Conservation (phyloP, 2,888 invertebrate species). For the Tiliacea aurago region DNA sequence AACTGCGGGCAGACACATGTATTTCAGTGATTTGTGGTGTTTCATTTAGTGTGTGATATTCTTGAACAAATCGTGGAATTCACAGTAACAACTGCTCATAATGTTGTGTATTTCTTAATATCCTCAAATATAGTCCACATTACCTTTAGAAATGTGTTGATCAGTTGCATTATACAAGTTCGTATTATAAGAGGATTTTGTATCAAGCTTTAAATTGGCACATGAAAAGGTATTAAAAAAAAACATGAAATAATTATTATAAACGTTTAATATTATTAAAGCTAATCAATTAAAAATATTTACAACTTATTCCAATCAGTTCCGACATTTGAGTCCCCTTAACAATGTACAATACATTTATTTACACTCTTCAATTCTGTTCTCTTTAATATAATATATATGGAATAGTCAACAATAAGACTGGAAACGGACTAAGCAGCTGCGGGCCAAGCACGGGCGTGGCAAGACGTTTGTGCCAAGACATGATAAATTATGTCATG, state of each 20-base stretch:
- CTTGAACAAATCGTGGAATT: neutral
- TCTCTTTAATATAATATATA: slow-evolving; percentile 52
- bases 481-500: too few relatives aligned
- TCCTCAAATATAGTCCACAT: neutral
- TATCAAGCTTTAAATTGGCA: neutral
- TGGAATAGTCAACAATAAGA: slow-evolving; percentile 59
- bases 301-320: slow-evolving; percentile 89
- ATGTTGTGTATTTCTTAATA: neutral
- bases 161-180: neutral
- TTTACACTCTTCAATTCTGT: slow-evolving; percentile 67
- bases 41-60: neutral
- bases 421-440: slow-evolving; percentile 25
- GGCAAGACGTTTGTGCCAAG: too few relatives aligned
- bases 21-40: slow-evolving; percentile 11
- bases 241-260: slow-evolving; percentile 67
- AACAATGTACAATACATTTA: slow-evolving; percentile 74
- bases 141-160: neutral
- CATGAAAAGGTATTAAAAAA: slow-evolving; percentile 19
- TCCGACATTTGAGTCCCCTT: slow-evolving; percentile 83
- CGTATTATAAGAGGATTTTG: neutral
- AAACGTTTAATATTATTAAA: slow-evolving; percentile 79
- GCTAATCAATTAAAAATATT: slow-evolving; percentile 80
- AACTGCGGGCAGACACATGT: slow-evolving; percentile 16
- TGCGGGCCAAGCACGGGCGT: too few relatives aligned
- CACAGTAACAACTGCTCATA: neutral